Evolutionary conservation across 2,888 invertebrate genomes (phyloP).

Genomic region (Xestobium rufovillosum): DNA sequence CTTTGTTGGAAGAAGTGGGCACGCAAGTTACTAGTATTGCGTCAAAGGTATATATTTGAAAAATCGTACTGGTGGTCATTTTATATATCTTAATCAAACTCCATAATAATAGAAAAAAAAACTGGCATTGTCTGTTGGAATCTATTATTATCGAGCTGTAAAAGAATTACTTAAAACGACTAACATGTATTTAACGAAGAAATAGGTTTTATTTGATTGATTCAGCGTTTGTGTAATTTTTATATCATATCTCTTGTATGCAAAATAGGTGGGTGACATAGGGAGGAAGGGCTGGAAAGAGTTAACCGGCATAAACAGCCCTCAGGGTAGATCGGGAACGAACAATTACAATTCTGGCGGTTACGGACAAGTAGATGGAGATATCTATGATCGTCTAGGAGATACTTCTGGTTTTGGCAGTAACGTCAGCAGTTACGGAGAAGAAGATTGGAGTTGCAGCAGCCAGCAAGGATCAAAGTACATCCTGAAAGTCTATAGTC

Average conservation of each 20-base stretch:
- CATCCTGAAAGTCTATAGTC: conserved; percentile 15
- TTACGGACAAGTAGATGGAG: conserved; percentile 41
- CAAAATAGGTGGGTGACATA: conserved; percentile 62
- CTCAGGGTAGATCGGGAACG: too few relatives aligned
- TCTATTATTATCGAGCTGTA: too few relatives aligned
- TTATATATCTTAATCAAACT: too few relatives aligned
- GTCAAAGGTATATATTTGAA: conserved; percentile 50
- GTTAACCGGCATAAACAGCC: conserved; percentile 31
- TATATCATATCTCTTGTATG: too few relatives aligned
- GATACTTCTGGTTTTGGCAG: conserved; percentile 45
- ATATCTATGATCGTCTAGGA: conserved; percentile 41
- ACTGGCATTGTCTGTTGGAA: too few relatives aligned
- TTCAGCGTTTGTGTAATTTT: too few relatives aligned
- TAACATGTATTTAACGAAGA: too few relatives aligned
- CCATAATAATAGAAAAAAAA: too few relatives aligned
- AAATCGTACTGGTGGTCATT: too few relatives aligned
- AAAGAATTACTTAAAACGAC: too few relatives aligned
- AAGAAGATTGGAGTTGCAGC: conserved; percentile 41
- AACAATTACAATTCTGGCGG: conserved; percentile 32
- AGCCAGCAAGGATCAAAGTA: conserved; percentile 43
- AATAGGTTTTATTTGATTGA: too few relatives aligned
- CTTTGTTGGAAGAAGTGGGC: conserved; percentile 58
- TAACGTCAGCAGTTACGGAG: conserved; percentile 36
- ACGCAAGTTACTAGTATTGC: conserved; percentile 56
- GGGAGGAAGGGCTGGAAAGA: conserved; percentile 58